Base-by-base conservation (phyloP, 92 coral and sea anemone species). In the Pocillopora grandis region DNA sequence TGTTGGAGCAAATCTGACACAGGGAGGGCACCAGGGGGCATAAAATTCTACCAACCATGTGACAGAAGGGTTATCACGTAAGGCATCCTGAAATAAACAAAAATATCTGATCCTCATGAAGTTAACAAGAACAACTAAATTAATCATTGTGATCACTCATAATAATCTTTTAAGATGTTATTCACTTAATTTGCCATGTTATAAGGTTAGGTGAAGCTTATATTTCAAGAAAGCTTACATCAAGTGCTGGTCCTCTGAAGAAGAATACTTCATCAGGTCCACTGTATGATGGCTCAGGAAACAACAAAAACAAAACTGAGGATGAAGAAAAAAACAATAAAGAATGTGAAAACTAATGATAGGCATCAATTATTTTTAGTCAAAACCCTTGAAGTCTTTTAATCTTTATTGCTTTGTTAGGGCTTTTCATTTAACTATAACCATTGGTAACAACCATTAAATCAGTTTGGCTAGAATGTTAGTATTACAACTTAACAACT, bases 11-110 rank as follows among this genome's bases (percentile, higher is more conserved):
- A 96, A 80, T 76, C 95, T 87, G 35, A 94, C 94, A 80, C 99
- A 96, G 4, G 93, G 97, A 57, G 98, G 98, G 18, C 91, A 94
- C 99, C 99, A 96, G 2, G 98, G 96, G 15, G 98, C 98, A 84
- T 94, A 96, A 66, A 96, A 96, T 75, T 96, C 99, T 61, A 96
- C 87, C 19, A 96, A 60, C 95, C 93, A 94, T 3, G 96, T 94
- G 71, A 96, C 94, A 82, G 86, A 80, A 9, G 99, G 98, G 65
- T 92, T 88, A 8, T 92, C 91, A 21, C 69, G 79, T 12, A 96
- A 84, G 75, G 93, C 94, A 66, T 96, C 98, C 99, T 96, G 57
- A n/a, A 42, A 61, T 6, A 42, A 12, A 36, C 66, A 15, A 73
- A 66, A 37, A 27, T 27, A 27, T 27, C n/a, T 15, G n/a, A 13